Conservation (phyloP, 37 sponge, comb jelly and placozoan species). For the Amphimedon queenslandica region DNA sequence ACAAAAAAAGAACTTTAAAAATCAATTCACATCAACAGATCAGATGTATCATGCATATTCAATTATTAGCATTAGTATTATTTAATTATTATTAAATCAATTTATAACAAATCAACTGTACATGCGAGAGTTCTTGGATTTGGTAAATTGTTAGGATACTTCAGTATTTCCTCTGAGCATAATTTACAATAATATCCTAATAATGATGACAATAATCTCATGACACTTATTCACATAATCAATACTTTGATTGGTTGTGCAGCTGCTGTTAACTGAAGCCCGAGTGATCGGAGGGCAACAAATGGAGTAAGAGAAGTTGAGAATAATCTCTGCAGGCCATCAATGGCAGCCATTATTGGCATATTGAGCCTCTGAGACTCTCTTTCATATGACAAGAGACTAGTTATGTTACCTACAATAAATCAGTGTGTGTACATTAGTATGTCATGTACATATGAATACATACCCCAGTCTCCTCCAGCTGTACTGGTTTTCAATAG, state of each 20-base stretch:
- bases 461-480: slow-evolving; percentile 65
- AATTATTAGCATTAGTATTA: no score
- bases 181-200: neutral
- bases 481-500: slow-evolving; percentile 11
- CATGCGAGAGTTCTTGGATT: no score
- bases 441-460: neutral
- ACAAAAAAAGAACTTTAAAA: no score
- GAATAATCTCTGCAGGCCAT: slow-evolving; percentile 47
- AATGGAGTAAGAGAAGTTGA: slow-evolving; percentile 34
- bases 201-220: neutral
- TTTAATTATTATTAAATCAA: no score
- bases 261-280: slow-evolving; percentile 26
- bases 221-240: neutral
- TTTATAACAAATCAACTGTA: no score
- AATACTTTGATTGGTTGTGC: slow-evolving; percentile 40
- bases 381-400: slow-evolving; percentile 45
- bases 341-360: slow-evolving; percentile 45
- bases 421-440: neutral
- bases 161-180: neutral
- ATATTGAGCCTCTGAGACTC: slow-evolving; percentile 40
- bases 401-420: slow-evolving; percentile 15
- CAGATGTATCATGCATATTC: no score
- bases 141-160: neutral
- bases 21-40: no score
- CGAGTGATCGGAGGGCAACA: slow-evolving; percentile 23